A percentile compares a stretch with the other conserved stretches of the same genome.
phyloP scores from a whole-genome alignment of 2,888 invertebrate genomes.

The Trachelus stipa region DNA sequence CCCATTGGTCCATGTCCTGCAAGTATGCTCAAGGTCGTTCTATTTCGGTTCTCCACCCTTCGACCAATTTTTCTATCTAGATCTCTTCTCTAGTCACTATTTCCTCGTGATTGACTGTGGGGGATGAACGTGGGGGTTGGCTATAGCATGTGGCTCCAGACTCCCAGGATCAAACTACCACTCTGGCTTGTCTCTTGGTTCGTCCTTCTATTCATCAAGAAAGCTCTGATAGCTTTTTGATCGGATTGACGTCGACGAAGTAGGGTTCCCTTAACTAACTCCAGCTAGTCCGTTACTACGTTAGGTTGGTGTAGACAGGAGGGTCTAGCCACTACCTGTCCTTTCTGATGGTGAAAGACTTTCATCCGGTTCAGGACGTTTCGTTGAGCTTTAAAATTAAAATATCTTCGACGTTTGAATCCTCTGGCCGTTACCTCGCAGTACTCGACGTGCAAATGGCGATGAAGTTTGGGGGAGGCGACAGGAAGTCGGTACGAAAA shows the following conservation, averaged over 20 bases:
- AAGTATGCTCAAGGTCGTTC: neutral
- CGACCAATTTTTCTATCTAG: neutral
- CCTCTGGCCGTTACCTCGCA: neutral
- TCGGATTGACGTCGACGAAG: constrained; percentile 32
- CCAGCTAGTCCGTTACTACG: neutral
- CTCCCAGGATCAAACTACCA: neutral
- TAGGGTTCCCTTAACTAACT: neutral
- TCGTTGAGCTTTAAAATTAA: neutral
- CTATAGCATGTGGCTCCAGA: neutral
- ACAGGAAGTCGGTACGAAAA: neutral
- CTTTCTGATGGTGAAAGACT: neutral
- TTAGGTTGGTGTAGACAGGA: neutral
- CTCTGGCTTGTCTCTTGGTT: neutral
- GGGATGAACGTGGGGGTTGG: neutral
- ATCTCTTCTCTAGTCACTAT: neutral
- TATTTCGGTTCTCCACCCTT: neutral
- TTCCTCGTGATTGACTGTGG: neutral
- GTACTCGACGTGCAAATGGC: neutral
- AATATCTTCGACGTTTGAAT: neutral
- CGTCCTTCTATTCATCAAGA: constrained; percentile 34
- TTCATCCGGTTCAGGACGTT: neutral
- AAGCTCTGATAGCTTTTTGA: constrained; percentile 42
- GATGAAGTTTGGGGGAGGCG: neutral
- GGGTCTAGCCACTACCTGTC: neutral
- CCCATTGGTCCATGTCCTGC: neutral